Evolutionary conservation across 2,888 invertebrate species (phyloP), one percentile per base, ranked within the genome.

Genomic region (Leucophenga montana): DNA sequence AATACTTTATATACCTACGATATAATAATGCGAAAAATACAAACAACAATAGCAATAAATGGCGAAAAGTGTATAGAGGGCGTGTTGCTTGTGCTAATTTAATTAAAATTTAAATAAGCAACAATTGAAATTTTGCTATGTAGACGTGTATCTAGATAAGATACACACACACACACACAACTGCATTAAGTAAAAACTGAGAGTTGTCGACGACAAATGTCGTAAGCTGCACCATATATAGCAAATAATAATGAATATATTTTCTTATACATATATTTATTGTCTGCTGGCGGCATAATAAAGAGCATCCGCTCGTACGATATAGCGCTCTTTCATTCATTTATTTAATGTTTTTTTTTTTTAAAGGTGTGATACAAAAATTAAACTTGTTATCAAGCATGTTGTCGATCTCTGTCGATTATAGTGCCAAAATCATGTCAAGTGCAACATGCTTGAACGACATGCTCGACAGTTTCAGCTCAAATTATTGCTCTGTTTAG

Each of bases 11-110:
- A 69, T 33, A 14, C 57, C 67, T 71, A 27, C 11, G 3, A 39
- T 39, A 73, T 50, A 82, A 71, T 76, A 77, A 77, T 72, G 73
- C 62, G 39, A 62, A 20, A 62, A 62, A 3, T 39, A 20, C 14
- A 22, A 65, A 48, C 46, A 44, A 46, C 48, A 65, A 22, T 14
- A 46, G 20, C 53, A 53, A 33, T 39, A 8, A 39, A 11, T 39
- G 39, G 39, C 39, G 50, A 50, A 50, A 50, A 50, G 4, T 16
- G 3, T 59, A 59, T n/a, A 59, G 3, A 27, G 2, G 20, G 16
- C 16, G 54, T 68, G 57, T 59, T 39, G 65, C 50, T 69, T 67
- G 71, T 67, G 67, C 27, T 48, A 61, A 69, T 61, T 31, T 54
- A 27, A 71, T 48, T 64, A 57, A 65, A 33, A 56, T 68, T 75